Evolutionary conservation across 1,140 invertebrate genomes (phyloP).

Genomic region (Drosophila murphyi): DNA sequence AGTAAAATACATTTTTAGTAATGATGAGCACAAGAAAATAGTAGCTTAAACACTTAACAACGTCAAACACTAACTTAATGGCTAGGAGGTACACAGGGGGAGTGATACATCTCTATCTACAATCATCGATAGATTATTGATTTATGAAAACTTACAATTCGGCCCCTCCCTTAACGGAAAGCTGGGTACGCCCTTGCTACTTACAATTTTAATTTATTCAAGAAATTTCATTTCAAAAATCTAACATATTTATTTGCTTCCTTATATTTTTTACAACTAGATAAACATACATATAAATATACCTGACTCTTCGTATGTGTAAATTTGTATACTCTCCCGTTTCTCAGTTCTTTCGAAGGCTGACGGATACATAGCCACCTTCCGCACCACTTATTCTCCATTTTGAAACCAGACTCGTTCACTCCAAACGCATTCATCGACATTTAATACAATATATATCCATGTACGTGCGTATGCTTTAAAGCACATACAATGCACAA

Average conservation of each 20-base stretch:
- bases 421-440: not conserved
- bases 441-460: conserved; percentile 8
- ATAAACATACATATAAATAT: conserved; percentile 53
- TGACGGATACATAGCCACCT: conserved; percentile 16
- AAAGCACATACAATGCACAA: conserved; percentile 7
- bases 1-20: conserved; percentile 43
- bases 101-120: too few relatives aligned
- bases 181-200: too few relatives aligned
- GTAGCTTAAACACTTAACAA: conserved; percentile 14
- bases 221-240: conserved; percentile 42
- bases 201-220: not conserved
- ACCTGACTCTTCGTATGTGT: conserved; percentile 35
- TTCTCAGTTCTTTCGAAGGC: conserved; percentile 47
- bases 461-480: conserved; percentile 19
- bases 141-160: too few relatives aligned
- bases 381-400: conserved; percentile 5
- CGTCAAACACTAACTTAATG: conserved; percentile 49
- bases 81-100: too few relatives aligned
- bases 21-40: conserved; percentile 15
- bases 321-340: conserved; percentile 66
- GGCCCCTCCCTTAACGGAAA: too few relatives aligned
- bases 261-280: conserved; percentile 17
- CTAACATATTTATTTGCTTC: conserved; percentile 17
- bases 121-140: too few relatives aligned
- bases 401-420: conserved; percentile 46